phyloP scores from a whole-genome alignment of 2,797 vertebrate species.

The Coregonus sp. region DNA sequence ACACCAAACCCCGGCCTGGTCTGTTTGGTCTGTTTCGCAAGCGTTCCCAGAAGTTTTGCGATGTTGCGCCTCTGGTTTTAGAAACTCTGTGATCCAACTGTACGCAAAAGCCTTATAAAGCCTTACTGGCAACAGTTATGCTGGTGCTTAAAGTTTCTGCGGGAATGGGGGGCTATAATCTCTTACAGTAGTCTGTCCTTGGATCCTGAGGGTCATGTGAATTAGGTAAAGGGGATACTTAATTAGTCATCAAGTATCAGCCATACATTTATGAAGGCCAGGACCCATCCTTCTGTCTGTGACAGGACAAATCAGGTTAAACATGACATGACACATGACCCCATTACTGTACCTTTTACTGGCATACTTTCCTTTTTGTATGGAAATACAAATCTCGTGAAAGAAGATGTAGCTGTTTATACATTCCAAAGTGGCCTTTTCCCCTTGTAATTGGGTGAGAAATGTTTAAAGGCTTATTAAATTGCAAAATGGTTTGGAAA shows the following conservation, averaged over 20 bases:
- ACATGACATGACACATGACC: slow-evolving; percentile 8
- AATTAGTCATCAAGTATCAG: background rate
- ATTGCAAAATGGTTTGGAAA: slow-evolving; percentile 15
- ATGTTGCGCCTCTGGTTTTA: too few relatives aligned
- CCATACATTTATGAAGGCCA: background rate
- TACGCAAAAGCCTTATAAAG: background rate
- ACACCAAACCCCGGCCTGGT: too few relatives aligned
- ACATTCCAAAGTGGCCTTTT: slow-evolving; percentile 13
- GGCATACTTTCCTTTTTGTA: background rate
- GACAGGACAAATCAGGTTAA: slow-evolving; percentile 16
- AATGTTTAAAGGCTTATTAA: slow-evolving; percentile 31
- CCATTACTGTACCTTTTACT: background rate
- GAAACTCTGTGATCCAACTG: background rate
- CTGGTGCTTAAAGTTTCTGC: background rate
- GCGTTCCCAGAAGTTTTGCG: too few relatives aligned
- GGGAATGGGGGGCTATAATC: background rate
- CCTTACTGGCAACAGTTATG: background rate
- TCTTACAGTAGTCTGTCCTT: background rate
- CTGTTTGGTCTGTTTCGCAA: too few relatives aligned
- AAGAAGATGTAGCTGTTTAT: slow-evolving; percentile 8
- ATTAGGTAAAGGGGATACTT: background rate
- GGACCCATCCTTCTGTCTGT: background rate
- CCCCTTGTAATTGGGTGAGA: slow-evolving; percentile 19
- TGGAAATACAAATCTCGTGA: background rate
- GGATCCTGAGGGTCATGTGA: background rate